Percentiles rank a stretch among this genome's conserved stretches.
phyloP scores from a whole-genome alignment of 2,113 vertebrate species.

The Ahaetulla prasina region DNA sequence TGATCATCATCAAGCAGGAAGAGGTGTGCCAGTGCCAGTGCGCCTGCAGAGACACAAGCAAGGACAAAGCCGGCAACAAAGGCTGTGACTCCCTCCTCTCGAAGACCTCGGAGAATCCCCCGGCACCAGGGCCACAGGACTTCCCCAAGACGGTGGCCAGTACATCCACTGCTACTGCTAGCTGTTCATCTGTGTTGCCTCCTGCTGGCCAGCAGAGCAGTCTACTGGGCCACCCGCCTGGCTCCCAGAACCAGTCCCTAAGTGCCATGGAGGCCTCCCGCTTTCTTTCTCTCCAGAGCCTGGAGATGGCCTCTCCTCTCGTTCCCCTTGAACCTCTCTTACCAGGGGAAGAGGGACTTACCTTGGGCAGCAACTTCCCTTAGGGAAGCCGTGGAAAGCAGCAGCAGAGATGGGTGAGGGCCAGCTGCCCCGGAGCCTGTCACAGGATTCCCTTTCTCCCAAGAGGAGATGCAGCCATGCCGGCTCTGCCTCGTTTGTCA shows the following conservation, averaged over 20 bases:
- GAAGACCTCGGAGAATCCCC: conserved; percentile 58
- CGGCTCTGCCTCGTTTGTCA: conserved; percentile 79
- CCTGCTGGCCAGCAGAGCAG: conserved; percentile 59
- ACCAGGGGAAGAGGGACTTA: conserved; percentile 82
- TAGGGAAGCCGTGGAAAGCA: conserved; percentile 64
- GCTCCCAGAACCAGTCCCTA: conserved; percentile 74
- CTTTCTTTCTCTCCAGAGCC: conserved; percentile 88
- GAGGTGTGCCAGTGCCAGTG: conserved; percentile 98
- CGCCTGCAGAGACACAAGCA: conserved; percentile 88
- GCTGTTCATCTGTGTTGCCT: conserved; percentile 60
- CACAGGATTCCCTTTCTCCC: neutral
- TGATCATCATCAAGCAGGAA: conserved; percentile 99
- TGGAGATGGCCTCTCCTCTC: conserved; percentile 75
- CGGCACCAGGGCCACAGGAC: conserved; percentile 63
- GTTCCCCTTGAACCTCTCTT: conserved; percentile 85
- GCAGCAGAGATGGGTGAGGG: neutral
- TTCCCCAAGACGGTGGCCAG: conserved; percentile 40
- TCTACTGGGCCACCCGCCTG: conserved; percentile 61
- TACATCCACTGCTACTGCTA: conserved; percentile 37
- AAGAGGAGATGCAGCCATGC: conserved; percentile 62
- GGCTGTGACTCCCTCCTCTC: conserved; percentile 65
- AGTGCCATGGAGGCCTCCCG: conserved; percentile 89
- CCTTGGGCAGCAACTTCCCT: conserved; percentile 71
- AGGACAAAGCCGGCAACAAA: conserved; percentile 73
- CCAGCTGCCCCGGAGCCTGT: conserved; percentile 18